A percentile compares a stretch with the other conserved stretches of the same genome.
phyloP scores from a whole-genome alignment of 2,797 vertebrate species.

The Ptychobarbus kaznakovi region DNA sequence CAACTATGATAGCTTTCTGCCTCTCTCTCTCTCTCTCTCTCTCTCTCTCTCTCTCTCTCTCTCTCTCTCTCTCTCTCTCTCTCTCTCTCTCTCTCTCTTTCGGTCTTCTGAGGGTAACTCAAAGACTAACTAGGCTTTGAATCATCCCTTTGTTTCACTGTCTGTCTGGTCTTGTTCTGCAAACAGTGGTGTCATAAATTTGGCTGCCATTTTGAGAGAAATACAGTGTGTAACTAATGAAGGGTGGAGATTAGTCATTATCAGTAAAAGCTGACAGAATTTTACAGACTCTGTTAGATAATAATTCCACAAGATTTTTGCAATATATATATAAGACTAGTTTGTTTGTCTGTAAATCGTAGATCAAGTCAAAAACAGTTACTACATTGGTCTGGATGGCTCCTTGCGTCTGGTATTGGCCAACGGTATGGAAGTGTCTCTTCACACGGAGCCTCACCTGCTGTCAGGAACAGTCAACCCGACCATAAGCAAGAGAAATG shows the following conservation, averaged over 20 bases:
- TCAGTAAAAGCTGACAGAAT: background rate
- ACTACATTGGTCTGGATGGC: slow-evolving; percentile 94
- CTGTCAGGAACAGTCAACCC: slow-evolving; percentile 96
- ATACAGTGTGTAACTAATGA: background rate
- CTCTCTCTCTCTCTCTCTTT: slow-evolving; percentile 38
- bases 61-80: slow-evolving; percentile 21
- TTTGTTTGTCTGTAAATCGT: slow-evolving; percentile 24
- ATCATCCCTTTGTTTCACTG: slow-evolving; percentile 23
- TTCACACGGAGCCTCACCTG: slow-evolving; percentile 96
- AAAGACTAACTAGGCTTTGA: slow-evolving; percentile 46
- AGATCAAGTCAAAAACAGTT: slow-evolving; percentile 99
- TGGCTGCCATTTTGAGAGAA: slow-evolving; percentile 10
- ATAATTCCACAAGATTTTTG: background rate
- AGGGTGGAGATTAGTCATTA: background rate
- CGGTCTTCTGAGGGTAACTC: slow-evolving; percentile 15
- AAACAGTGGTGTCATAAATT: slow-evolving; percentile 13
- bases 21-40: slow-evolving; percentile 1
- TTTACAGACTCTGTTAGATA: background rate
- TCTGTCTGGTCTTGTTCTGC: slow-evolving; percentile 17
- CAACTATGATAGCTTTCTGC: slow-evolving; percentile 25
- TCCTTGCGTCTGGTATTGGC: slow-evolving; percentile 92
- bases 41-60: slow-evolving; percentile 31
- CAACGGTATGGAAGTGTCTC: slow-evolving; percentile 97
- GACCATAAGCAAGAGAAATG: slow-evolving; percentile 94
- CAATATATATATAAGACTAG: background rate